These are phyloP conservation scores for Callionymus lyra DNA, from an alignment of 2,113 vertebrate genomes.

Conservation along the genomic window DNA sequence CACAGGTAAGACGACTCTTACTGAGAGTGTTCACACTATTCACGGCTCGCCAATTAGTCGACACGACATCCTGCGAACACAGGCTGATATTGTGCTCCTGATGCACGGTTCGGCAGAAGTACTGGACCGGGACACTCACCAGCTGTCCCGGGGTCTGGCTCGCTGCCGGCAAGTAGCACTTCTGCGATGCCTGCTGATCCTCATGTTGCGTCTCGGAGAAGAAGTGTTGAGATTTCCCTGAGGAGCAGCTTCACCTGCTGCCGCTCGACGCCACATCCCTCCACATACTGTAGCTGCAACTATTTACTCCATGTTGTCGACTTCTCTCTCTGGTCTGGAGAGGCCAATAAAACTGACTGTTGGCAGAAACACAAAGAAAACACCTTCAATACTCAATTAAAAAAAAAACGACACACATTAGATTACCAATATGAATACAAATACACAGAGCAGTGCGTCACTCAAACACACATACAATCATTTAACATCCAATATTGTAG, in stretches of 20 bases:
- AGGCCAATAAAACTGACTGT: constrained; percentile 4
- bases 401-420: too few species aligned
- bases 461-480: too few species aligned
- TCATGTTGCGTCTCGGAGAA: constrained; percentile 39
- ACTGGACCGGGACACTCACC: constrained; percentile 22
- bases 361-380: constrained; percentile 3
- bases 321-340: constrained; percentile 14
- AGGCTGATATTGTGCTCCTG: constrained; percentile 28
- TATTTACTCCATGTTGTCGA: constrained; percentile 40
- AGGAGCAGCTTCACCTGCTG: constrained; percentile 46
- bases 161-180: constrained; percentile 50
- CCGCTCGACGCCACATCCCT: constrained; percentile 30
- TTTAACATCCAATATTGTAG: too few species aligned
- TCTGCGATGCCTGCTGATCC: constrained; percentile 45
- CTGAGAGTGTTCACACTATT: constrained; percentile 42
- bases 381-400: too few species aligned
- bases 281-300: constrained; percentile 16
- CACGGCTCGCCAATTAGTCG: constrained; percentile 23
- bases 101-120: constrained; percentile 25
- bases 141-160: constrained; percentile 51
- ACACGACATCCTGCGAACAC: constrained; percentile 37
- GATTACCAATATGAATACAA: too few species aligned
- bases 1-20: constrained; percentile 10
- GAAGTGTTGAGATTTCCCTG: constrained; percentile 31
- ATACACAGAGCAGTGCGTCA: too few species aligned